Conservation (phyloP, 2,797 vertebrate species). For the Taeniopygia guttata region DNA sequence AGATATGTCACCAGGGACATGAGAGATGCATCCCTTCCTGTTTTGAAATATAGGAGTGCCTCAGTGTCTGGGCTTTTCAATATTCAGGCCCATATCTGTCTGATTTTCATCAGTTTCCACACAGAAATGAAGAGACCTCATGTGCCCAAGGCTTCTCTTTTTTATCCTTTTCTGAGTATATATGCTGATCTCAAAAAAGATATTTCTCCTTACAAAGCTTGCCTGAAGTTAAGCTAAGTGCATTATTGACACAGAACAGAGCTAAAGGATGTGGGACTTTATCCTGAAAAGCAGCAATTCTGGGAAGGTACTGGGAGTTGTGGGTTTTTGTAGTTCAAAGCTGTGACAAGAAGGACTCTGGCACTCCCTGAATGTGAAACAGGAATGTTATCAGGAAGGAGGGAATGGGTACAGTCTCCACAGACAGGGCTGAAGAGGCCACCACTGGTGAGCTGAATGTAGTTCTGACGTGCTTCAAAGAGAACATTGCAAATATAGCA, state of each 20-base stretch:
- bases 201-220: background rate
- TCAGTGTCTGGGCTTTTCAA: background rate
- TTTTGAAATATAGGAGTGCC: background rate
- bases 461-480: background rate
- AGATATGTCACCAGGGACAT: background rate
- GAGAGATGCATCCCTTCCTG: background rate
- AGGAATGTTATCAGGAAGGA: background rate
- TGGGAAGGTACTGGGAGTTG: background rate
- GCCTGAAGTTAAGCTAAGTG: background rate
- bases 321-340: background rate
- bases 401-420: background rate
- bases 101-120: constrained; percentile 4
- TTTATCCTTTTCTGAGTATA: background rate
- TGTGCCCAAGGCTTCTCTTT: background rate
- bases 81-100: background rate
- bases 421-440: background rate
- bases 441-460: background rate
- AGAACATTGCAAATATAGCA: background rate
- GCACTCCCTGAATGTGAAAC: background rate
- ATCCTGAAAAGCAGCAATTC: background rate
- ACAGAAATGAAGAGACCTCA: background rate
- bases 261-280: background rate
- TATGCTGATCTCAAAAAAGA: background rate
- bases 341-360: background rate
- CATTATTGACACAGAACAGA: background rate